Percentiles rank a stretch among this genome's conserved stretches.
phyloP scores from a whole-genome alignment of 2,888 invertebrate genomes.

The Linnaemya vulpina region DNA sequence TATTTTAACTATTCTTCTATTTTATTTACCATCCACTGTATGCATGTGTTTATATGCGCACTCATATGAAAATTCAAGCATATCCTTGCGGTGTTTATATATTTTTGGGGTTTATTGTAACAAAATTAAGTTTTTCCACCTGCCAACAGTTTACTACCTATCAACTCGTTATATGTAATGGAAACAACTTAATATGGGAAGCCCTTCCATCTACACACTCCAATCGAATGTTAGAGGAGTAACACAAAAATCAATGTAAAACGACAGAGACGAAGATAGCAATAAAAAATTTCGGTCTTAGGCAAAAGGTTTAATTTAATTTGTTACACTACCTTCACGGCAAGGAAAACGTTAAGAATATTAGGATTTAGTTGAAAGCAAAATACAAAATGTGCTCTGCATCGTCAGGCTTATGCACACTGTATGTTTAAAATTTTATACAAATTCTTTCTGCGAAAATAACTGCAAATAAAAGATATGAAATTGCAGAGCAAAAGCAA shows the following conservation, averaged over 20 bases:
- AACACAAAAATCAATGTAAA: slow-evolving; percentile 3
- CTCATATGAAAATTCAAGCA: not conserved
- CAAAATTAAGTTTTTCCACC: slow-evolving; percentile 52
- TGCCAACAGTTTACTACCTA: slow-evolving; percentile 65
- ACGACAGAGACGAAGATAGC: slow-evolving; percentile 17
- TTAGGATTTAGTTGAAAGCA: slow-evolving; percentile 37
- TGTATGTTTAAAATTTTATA: slow-evolving; percentile 22
- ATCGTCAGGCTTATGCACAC: not conserved
- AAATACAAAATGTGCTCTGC: not conserved
- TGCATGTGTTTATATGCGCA: not conserved
- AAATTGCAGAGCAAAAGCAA: not conserved
- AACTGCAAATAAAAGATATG: not conserved
- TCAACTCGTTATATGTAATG: slow-evolving; percentile 63
- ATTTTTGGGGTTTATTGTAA: slow-evolving; percentile 17
- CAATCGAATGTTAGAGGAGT: slow-evolving; percentile 14
- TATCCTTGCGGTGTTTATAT: not conserved
- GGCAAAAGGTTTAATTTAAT: slow-evolving; percentile 42
- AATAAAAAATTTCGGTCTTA: slow-evolving; percentile 8
- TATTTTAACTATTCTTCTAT: slow-evolving; percentile 13
- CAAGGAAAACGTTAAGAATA: slow-evolving; percentile 48
- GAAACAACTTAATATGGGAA: slow-evolving; percentile 62
- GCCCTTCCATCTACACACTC: slow-evolving; percentile 45
- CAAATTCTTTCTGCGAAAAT: not conserved
- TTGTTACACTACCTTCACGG: slow-evolving; percentile 42
- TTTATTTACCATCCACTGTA: slow-evolving; percentile 6